phyloP scores from a whole-genome alignment of 2,113 vertebrate genomes.

The Caranx melampygus region DNA sequence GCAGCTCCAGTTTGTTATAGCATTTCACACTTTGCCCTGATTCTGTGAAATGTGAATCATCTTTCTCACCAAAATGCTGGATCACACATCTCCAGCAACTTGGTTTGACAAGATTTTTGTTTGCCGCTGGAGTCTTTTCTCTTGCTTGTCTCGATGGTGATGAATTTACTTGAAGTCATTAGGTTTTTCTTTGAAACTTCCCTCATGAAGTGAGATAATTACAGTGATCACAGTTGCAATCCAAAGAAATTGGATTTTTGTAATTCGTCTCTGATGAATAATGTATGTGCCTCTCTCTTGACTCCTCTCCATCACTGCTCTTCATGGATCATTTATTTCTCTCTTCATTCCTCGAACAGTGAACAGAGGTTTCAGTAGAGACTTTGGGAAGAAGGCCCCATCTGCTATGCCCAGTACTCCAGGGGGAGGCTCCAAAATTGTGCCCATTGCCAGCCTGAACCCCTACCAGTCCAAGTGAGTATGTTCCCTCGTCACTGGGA shows the following conservation, averaged over 20 bases:
- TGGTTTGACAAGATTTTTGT: slow-evolving; percentile 44
- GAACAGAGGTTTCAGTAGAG: slow-evolving; percentile 81
- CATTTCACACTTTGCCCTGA: slow-evolving; percentile 68
- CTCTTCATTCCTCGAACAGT: slow-evolving; percentile 71
- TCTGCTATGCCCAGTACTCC: slow-evolving; percentile 80
- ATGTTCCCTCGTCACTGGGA: background rate
- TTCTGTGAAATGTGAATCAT: slow-evolving; percentile 76
- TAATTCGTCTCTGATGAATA: slow-evolving; percentile 60
- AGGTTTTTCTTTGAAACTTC: slow-evolving; percentile 45
- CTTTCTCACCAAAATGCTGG: slow-evolving; percentile 54
- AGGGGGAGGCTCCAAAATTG: slow-evolving; percentile 88
- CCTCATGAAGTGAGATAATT: slow-evolving; percentile 59
- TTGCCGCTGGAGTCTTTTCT: slow-evolving; percentile 28
- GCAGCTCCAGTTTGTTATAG: slow-evolving; percentile 65
- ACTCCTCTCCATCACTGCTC: slow-evolving; percentile 59
- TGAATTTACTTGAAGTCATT: slow-evolving; percentile 41
- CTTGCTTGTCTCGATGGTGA: background rate
- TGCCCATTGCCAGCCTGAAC: slow-evolving; percentile 96
- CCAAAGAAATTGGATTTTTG: slow-evolving; percentile 68
- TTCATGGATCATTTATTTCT: slow-evolving; percentile 63
- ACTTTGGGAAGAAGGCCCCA: slow-evolving; percentile 83
- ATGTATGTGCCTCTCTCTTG: slow-evolving; percentile 56
- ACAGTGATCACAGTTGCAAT: slow-evolving; percentile 59
- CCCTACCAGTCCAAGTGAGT: slow-evolving; percentile 98
- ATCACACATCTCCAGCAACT: slow-evolving; percentile 49